Base-by-base conservation (phyloP, 2,113 vertebrate genomes). In the Rhegmatorhina hoffmannsi region DNA sequence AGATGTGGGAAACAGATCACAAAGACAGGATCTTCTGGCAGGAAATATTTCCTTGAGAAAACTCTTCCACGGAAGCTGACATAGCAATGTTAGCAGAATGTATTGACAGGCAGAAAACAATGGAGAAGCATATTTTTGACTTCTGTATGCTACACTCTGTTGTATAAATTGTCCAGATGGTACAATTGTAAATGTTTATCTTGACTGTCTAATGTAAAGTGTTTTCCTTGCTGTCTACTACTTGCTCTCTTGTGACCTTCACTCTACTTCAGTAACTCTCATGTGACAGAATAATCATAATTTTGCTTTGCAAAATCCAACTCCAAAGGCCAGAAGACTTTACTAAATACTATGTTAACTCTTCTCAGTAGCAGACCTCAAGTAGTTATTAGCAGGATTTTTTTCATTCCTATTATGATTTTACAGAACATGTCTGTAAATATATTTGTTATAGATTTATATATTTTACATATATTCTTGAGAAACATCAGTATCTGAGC, bases 121-220 rank as follows among this genome's bases (percentile, higher is more conserved):
- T n/a, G n/a, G n/a, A n/a, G n/a, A n/a, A n/a, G n/a, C n/a, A n/a
- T n/a, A n/a, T n/a, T n/a, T n/a, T n/a, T n/a, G n/a, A n/a, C n/a
- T n/a, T n/a, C n/a, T n/a, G n/a, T n/a, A n/a, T n/a, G n/a, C n/a
- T n/a, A n/a, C n/a, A n/a, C n/a, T n/a, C n/a, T n/a, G n/a, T n/a
- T 36, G 36, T 36, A 36, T 36, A 36, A 68, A 50, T 34, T 66
- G 8, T 60, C 26, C 31, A 47, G n/a, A 26, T 62, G 19, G 60
- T 18, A 55, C 5, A 31, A 34, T 24, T 55, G 18, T 16, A 73
- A 68, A 73, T 36, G 6, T 66, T 74, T 70, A 12, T 26, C 5
- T 56, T 3, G 5, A 11, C 8, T 56, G 2, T 52, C 26, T 36
- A 8, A 16, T 7, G 4, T 38, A 10, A 3, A 67, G 2, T 1